phyloP scores from a whole-genome alignment of 2,888 invertebrate genomes.

The Acrocyrtus sp. region DNA sequence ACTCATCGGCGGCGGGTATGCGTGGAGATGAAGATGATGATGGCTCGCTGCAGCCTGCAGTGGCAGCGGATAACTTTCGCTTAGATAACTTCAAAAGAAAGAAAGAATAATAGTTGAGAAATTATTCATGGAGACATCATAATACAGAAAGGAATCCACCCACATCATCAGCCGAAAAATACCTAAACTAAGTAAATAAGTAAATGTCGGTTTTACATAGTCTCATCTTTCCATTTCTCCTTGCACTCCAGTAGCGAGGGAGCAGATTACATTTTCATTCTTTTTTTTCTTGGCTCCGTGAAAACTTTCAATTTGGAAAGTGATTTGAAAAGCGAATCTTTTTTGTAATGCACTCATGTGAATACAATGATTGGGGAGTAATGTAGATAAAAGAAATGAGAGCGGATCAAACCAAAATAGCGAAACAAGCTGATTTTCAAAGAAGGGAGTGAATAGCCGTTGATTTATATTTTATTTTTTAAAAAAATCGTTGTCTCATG shows the following conservation, averaged over 20 bases:
- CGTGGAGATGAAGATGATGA: slow-evolving; percentile 25
- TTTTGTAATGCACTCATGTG: slow-evolving; percentile 8
- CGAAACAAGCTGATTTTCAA: slow-evolving; percentile 5
- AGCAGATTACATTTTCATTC: slow-evolving; percentile 11
- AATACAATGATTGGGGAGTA: slow-evolving; percentile 39
- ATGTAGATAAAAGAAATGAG: too few relatives aligned
- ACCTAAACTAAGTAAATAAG: background rate
- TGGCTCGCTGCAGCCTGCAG: slow-evolving; percentile 8
- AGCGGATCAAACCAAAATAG: too few relatives aligned
- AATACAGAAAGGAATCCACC: slow-evolving; percentile 19
- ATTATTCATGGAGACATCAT: slow-evolving; percentile 11
- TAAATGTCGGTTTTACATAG: background rate
- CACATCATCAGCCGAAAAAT: slow-evolving; percentile 12
- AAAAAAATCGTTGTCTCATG: background rate
- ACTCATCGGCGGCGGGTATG: too few relatives aligned
- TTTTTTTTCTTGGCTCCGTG: slow-evolving; percentile 14
- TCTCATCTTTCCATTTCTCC: background rate
- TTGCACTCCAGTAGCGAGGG: too few relatives aligned
- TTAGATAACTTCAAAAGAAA: slow-evolving; percentile 39
- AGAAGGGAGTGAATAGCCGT: background rate
- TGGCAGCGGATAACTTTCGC: slow-evolving; percentile 21
- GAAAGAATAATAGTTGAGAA: slow-evolving; percentile 24
- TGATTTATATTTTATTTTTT: background rate
- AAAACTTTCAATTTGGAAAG: slow-evolving; percentile 33
- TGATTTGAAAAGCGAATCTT: slow-evolving; percentile 14